Evolutionary conservation across 2,888 invertebrate species (phyloP).

Genomic region (Xanthia togata): DNA sequence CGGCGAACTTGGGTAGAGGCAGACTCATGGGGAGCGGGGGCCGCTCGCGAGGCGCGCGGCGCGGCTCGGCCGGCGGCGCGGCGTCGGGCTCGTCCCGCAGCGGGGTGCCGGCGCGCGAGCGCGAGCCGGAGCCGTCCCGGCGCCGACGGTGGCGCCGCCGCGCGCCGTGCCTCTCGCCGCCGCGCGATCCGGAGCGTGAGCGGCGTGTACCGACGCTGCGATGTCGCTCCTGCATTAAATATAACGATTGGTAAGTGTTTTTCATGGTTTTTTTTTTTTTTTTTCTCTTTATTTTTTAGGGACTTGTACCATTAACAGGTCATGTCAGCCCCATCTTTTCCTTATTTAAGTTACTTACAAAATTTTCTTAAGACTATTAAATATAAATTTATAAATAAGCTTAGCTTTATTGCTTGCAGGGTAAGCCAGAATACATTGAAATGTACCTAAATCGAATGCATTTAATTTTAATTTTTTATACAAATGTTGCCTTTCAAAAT

Average conservation of each 20-base stretch:
- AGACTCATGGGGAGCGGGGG: slow-evolving; percentile 94
- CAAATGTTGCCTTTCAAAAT: too few species aligned
- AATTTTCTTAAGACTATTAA: too few species aligned
- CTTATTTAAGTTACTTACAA: too few species aligned
- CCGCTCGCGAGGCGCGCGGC: slow-evolving; percentile 92
- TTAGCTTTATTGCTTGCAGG: too few species aligned
- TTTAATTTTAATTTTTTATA: too few species aligned
- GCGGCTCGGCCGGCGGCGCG: slow-evolving; percentile 93
- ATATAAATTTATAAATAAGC: too few species aligned
- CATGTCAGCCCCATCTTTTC: too few species aligned
- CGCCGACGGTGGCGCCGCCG: slow-evolving; percentile 88
- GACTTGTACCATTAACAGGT: too few species aligned
- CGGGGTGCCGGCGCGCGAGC: slow-evolving; percentile 90
- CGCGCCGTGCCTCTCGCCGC: slow-evolving; percentile 79
- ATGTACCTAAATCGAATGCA: too few species aligned
- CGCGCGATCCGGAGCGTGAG: slow-evolving; percentile 80
- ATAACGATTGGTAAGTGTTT: not conserved
- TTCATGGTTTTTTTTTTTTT: too few species aligned
- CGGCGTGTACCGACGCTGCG: slow-evolving; percentile 77
- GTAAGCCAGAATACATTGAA: too few species aligned
- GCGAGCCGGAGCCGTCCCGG: slow-evolving; percentile 86
- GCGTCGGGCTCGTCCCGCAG: slow-evolving; percentile 93
- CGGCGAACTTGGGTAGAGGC: slow-evolving; percentile 97
- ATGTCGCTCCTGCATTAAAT: slow-evolving; percentile 79
- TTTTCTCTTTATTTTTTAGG: too few species aligned